A percentile compares a stretch with the other conserved stretches of the same genome.
Conservation (phyloP, 2,113 vertebrate species). For the Collichthys lucidus region DNA sequence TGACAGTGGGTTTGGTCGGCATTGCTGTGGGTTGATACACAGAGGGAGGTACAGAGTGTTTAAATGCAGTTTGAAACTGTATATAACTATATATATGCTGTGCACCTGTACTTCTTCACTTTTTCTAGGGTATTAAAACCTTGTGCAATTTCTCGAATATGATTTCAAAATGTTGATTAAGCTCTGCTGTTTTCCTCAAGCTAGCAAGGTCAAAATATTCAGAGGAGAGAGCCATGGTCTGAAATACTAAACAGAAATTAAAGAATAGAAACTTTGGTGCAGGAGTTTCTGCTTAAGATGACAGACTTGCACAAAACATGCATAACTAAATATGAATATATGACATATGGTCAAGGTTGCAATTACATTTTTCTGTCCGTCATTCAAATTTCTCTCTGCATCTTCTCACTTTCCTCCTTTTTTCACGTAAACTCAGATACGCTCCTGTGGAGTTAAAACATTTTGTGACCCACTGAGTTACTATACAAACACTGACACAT, state of each 20-base stretch:
- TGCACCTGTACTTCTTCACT: constrained; percentile 14
- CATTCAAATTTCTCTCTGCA: constrained; percentile 8
- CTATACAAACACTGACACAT: constrained; percentile 65
- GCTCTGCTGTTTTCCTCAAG: neutral
- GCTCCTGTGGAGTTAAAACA: constrained; percentile 51
- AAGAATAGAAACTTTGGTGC: constrained; percentile 1
- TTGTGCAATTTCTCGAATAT: constrained; percentile 12
- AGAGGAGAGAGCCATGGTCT: constrained; percentile 2
- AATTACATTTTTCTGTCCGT: constrained; percentile 20
- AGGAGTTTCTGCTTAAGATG: neutral
- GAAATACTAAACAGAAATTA: constrained; percentile 13
- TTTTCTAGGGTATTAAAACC: constrained; percentile 1
- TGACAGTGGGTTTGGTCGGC: constrained; percentile 30
- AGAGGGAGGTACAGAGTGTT: constrained; percentile 21
- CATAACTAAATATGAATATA: constrained; percentile 19
- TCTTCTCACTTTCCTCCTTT: constrained; percentile 11
- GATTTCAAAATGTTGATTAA: neutral
- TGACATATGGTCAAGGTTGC: neutral
- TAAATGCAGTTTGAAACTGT: constrained; percentile 52
- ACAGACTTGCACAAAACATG: constrained; percentile 12
- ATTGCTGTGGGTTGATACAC: constrained; percentile 6
- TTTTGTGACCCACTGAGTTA: constrained; percentile 63
- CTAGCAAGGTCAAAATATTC: neutral
- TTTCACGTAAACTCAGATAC: neutral
- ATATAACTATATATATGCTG: constrained; percentile 6